These are phyloP conservation scores for Xenopus petersii DNA, from an alignment of 2,797 vertebrate genomes.

Conservation along the genomic window DNA sequence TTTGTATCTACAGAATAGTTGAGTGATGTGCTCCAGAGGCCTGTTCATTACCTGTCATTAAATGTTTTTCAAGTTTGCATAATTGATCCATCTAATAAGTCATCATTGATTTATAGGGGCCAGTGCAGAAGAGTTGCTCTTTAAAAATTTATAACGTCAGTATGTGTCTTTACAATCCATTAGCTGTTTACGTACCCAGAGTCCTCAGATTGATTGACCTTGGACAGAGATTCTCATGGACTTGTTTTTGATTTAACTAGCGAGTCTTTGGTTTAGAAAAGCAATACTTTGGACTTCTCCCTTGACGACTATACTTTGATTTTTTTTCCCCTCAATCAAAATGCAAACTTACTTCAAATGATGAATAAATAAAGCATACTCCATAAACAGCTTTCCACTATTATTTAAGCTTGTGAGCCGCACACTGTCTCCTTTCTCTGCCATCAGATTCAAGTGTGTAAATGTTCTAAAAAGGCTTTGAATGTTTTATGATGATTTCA, in stretches of 20 bases:
- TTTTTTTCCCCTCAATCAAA: slow-evolving; percentile 76
- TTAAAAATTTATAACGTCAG: slow-evolving; percentile 97
- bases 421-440: slow-evolving; percentile 79
- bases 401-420: slow-evolving; percentile 90
- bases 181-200: slow-evolving; percentile 84
- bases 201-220: slow-evolving; percentile 97
- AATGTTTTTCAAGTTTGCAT: slow-evolving; percentile 99
- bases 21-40: slow-evolving; percentile 74
- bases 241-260: slow-evolving; percentile 58
- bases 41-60: slow-evolving; percentile 98
- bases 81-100: slow-evolving; percentile 98
- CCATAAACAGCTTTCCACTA: slow-evolving; percentile 98
- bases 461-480: slow-evolving; percentile 99
- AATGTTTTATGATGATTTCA: slow-evolving; percentile 99
- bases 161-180: slow-evolving; percentile 97
- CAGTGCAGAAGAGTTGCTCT: slow-evolving; percentile 80
- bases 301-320: slow-evolving; percentile 84
- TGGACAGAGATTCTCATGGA: slow-evolving; percentile 86
- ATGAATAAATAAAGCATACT: slow-evolving; percentile 99
- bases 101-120: slow-evolving; percentile 97
- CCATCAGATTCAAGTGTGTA: slow-evolving; percentile 99
- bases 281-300: slow-evolving; percentile 81
- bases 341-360: slow-evolving; percentile 84
- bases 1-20: slow-evolving; percentile 66
- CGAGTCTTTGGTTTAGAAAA: slow-evolving; percentile 80